Conservation (phyloP, 2,113 vertebrate species). For the Meles meles region DNA sequence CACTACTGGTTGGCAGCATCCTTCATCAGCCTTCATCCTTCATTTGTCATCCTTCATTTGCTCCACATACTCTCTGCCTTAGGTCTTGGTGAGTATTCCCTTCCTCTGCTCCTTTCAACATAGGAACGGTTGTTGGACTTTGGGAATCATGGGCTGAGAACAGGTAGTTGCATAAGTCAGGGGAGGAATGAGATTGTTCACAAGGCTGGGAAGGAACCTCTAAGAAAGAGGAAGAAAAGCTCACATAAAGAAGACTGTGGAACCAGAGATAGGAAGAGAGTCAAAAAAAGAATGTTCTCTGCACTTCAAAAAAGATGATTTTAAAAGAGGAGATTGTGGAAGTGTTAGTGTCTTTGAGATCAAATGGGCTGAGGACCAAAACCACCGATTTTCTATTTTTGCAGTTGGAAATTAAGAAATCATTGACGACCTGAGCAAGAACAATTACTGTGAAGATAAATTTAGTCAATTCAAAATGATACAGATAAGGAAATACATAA, state of each 20-base stretch:
- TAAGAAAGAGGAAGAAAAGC: neutral
- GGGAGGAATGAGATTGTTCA: neutral
- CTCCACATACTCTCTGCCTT: neutral
- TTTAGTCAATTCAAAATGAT: neutral
- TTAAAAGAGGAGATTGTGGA: neutral
- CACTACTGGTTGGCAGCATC: neutral
- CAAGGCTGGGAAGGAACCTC: neutral
- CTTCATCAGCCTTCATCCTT: neutral
- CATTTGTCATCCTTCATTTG: too few species aligned
- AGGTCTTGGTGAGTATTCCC: neutral
- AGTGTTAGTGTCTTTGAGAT: neutral
- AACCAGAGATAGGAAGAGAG: neutral
- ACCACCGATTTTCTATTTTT: neutral
- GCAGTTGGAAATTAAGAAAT: neutral
- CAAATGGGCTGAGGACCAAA: neutral
- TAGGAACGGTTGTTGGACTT: neutral
- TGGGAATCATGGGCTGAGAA: neutral
- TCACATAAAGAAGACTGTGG: neutral
- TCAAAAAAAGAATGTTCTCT: neutral
- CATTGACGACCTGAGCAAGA: neutral
- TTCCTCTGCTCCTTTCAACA: neutral
- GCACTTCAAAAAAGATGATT: neutral
- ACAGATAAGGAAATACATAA: neutral
- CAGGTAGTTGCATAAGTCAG: neutral
- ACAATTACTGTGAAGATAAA: neutral